Conservation (phyloP, 2,113 vertebrate genomes). For the Triplophysa siluroides region DNA sequence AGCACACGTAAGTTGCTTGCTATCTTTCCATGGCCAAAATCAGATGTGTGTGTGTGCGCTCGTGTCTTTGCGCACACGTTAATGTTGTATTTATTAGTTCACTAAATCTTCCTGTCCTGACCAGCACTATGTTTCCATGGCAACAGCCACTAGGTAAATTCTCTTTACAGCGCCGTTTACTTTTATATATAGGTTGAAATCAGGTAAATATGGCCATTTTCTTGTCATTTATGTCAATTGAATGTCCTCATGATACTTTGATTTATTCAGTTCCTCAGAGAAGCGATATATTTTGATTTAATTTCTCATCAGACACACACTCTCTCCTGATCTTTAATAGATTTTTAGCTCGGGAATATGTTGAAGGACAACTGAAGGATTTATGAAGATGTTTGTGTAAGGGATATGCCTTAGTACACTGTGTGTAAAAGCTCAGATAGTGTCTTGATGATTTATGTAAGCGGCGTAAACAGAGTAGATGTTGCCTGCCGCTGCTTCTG, state of each 20-base stretch:
- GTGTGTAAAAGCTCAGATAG: not conserved
- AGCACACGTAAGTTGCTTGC: too few species aligned
- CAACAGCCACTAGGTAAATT: conserved; percentile 16
- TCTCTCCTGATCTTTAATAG: not conserved
- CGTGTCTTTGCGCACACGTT: too few species aligned
- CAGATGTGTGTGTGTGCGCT: not conserved
- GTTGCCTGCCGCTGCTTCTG: not conserved
- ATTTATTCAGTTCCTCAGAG: not conserved
- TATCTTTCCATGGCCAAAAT: too few species aligned
- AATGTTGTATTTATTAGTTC: conserved; percentile 44
- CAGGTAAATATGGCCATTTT: conserved; percentile 9
- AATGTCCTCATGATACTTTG: not conserved
- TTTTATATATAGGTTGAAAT: not conserved
- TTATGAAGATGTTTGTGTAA: conserved; percentile 59
- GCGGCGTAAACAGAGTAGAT: not conserved
- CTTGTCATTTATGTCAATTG: conserved; percentile 13
- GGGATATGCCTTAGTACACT: conserved; percentile 1
- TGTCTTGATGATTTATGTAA: not conserved
- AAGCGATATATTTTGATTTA: not conserved
- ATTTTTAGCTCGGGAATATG: not conserved
- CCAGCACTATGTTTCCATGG: conserved; percentile 44
- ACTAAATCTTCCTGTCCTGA: conserved; percentile 49
- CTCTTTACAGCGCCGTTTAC: not conserved
- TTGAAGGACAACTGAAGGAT: conserved; percentile 70
- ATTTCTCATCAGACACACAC: not conserved